Evolutionary conservation across 92 coral and sea anemone genomes (phyloP), one percentile per base, ranked within the genome.

Genomic region (Phymanthus crucifer): DNA sequence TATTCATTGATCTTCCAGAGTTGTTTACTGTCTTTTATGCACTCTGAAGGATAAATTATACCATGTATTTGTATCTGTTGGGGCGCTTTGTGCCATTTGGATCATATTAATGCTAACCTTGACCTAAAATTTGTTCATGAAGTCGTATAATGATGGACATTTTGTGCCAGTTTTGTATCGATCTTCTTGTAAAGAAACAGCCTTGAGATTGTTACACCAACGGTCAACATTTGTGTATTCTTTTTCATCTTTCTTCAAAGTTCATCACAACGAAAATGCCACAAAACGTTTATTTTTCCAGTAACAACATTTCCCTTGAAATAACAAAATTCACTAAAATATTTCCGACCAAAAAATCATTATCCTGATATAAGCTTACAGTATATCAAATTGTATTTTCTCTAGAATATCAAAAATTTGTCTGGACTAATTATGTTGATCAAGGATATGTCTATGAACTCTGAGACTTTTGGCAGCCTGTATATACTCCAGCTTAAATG

Each of bases 1-100:
- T 79, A 79, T 79, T 66, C 83, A 67, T 37, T 47, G 40, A 19
- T 67, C 74, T 3, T 10, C 64, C 37, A 54, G 27, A 27, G 27
- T 7, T 45, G 66, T 48, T 79, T 68, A 79, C 72, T 23, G 50
- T 23, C 10, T 35, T 77, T 43, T 10, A 77, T 40, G 40, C 72
- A 40, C 58, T 37, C 40, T 77, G 16, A 61, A 47, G 72, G 12
- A 29, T 24, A 43, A 50, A 10, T 61, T 65, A 58, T 23, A n/a
- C n/a, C n/a, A 36, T 18, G 26, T 61, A 36, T 58, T 56, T 16
- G 32, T 6, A 58, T 61, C 68, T 61, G 68, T 61, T 61, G 8
- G 68, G 9, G 33, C 8, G 26, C 13, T 18, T 24, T 61, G 5
- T 61, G 33, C 68, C 34, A 9, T 61, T 26, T 61, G 19, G 36